phyloP scores from a whole-genome alignment of 2,888 invertebrate genomes.

The Acronicta aceris region DNA sequence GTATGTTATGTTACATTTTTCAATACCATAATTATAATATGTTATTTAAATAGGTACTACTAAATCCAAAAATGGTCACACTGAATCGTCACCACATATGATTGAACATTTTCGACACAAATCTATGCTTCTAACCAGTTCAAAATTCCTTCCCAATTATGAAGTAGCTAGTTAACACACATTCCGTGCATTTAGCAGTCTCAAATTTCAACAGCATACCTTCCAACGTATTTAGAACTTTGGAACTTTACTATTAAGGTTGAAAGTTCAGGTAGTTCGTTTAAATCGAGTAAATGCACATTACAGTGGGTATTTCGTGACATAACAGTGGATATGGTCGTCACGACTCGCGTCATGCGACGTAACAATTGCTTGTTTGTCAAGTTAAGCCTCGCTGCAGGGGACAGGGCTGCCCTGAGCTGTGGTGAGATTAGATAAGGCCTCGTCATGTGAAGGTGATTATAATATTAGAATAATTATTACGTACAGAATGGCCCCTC shows the following conservation, averaged over 20 bases:
- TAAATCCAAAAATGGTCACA: too few species aligned
- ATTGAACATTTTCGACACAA: background rate
- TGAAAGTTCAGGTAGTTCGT: slow-evolving; percentile 7
- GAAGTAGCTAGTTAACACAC: background rate
- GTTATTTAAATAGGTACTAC: too few species aligned
- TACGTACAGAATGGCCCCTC: too few species aligned
- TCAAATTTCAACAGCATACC: background rate
- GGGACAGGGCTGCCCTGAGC: slow-evolving; percentile 32
- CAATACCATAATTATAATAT: too few species aligned
- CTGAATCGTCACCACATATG: background rate
- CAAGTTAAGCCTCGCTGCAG: slow-evolving; percentile 6
- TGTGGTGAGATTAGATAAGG: slow-evolving; percentile 1
- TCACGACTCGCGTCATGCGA: slow-evolving; percentile 46
- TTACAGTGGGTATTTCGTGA: slow-evolving; percentile 52
- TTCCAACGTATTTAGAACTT: slow-evolving; percentile 2
- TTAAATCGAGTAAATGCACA: slow-evolving; percentile 20
- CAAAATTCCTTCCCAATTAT: slow-evolving; percentile 19
- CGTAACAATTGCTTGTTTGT: slow-evolving; percentile 39
- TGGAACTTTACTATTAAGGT: background rate
- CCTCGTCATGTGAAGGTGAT: background rate
- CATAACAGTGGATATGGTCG: slow-evolving; percentile 44
- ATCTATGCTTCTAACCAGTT: background rate
- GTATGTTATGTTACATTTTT: too few species aligned
- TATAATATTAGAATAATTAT: background rate
- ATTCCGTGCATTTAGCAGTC: slow-evolving; percentile 10